These are phyloP conservation scores for Phataginus tricuspis DNA, from an alignment of 2,797 vertebrate genomes.

Conservation along the genomic window DNA sequence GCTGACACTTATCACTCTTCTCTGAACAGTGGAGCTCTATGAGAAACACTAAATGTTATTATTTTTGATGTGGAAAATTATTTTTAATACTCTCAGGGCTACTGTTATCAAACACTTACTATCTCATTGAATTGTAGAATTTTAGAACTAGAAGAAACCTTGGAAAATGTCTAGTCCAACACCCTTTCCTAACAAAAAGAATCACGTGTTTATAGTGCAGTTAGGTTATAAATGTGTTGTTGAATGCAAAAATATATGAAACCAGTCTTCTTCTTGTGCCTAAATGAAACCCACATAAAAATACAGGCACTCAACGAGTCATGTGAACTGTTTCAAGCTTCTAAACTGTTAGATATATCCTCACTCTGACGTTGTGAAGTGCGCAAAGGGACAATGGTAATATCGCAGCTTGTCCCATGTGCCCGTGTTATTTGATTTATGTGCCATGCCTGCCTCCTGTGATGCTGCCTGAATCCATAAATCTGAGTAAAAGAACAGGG, in stretches of 20 bases:
- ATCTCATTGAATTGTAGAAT: not conserved
- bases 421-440: constrained; percentile 77
- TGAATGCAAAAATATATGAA: not conserved
- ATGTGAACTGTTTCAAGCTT: constrained; percentile 34
- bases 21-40: not conserved
- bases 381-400: constrained; percentile 65
- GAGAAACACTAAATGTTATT: not conserved
- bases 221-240: constrained; percentile 1
- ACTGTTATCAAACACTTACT: constrained; percentile 8
- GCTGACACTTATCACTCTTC: not conserved
- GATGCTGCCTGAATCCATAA: constrained; percentile 77
- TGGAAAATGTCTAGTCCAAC: not conserved
- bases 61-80: not conserved
- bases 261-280: not conserved
- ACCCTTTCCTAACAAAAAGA: not conserved
- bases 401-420: constrained; percentile 65
- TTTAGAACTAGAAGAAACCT: constrained; percentile 16
- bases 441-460: constrained; percentile 61
- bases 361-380: constrained; percentile 66
- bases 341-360: not conserved
- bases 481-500: constrained; percentile 75
- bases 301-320: not conserved
- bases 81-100: not conserved
- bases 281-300: constrained; percentile 42
- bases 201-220: not conserved